Conservation (phyloP, 2,888 invertebrate genomes). For the Macropis europaea region DNA sequence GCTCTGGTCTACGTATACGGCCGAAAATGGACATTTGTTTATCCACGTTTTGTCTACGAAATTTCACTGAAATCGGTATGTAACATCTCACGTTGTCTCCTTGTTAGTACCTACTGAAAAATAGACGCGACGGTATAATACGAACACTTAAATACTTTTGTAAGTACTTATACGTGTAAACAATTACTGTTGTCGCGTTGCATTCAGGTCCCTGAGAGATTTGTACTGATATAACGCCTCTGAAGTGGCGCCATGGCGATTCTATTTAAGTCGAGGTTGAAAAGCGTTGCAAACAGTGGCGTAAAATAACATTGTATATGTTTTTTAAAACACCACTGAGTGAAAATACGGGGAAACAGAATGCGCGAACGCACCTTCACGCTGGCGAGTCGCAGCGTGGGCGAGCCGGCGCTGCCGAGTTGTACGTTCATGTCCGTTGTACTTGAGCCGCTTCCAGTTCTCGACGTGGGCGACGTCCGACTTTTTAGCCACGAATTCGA, state of each 20-base stretch:
- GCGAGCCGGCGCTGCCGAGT: slow-evolving; percentile 80
- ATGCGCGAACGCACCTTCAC: slow-evolving; percentile 72
- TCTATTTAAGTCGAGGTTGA: slow-evolving; percentile 8
- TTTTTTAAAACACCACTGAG: slow-evolving; percentile 14
- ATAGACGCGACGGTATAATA: too few relatives aligned
- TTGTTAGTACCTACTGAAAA: too few relatives aligned
- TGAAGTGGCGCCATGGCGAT: not conserved
- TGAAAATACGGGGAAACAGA: slow-evolving; percentile 4
- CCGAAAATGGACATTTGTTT: too few relatives aligned
- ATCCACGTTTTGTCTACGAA: too few relatives aligned
- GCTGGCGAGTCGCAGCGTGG: slow-evolving; percentile 80
- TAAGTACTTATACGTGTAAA: too few relatives aligned
- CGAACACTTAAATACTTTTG: too few relatives aligned
- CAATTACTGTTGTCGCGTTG: too few relatives aligned
- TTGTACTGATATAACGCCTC: not conserved
- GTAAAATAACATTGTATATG: slow-evolving; percentile 23
- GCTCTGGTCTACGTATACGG: too few relatives aligned
- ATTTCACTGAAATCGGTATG: too few relatives aligned
- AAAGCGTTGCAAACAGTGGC: slow-evolving; percentile 1
- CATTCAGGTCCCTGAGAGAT: not conserved
- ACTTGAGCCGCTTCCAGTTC: slow-evolving; percentile 75
- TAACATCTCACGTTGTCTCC: too few relatives aligned
- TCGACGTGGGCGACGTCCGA: slow-evolving; percentile 74
- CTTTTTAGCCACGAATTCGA: slow-evolving; percentile 76
- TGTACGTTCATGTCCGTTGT: slow-evolving; percentile 81